Evolutionary conservation across 92 coral and sea anemone genomes (phyloP), one percentile per base, ranked within the genome.

Genomic region (Bergia puertoricense): DNA sequence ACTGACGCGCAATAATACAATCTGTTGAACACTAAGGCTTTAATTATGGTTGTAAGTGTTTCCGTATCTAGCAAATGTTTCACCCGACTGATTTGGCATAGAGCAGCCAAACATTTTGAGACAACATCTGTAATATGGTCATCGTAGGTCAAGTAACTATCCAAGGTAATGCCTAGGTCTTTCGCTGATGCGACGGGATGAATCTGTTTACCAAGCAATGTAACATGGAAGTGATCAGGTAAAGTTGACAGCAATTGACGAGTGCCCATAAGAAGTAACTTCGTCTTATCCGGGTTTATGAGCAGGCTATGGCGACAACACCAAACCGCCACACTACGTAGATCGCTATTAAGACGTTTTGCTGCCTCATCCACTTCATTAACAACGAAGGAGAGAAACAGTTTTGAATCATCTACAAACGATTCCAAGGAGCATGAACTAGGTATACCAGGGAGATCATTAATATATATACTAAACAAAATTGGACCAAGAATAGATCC

Each of bases 81-180:
- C n/a, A 80, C 84, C 38, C 84, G 84, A 80, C 84, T 80, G 62
- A 80, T 80, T 80, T 80, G 84, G 84, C 84, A 46, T 23, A 80
- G 84, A 41, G 84, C 54, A 80, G 84, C 84, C 84, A 80, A 80
- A 45, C 84, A 80, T 80, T 80, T 80, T 80, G 84, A 80, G 66
- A 45, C 56, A 50, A 50, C 56, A 50, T 50, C 56, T 50, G 56
- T 50, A 50, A 50, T 50, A 50, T 50, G 56, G 56, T 50, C 56
- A 50, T 50, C 56, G 56, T 50, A 50, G 56, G 56, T 50, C 56
- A 50, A 50, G 56, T 50, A 50, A 8, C 56, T 50, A 50, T 50
- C 56, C 56, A 50, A 50, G 11, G 56, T 50, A 50, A 50, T 50
- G 56, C 56, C 56, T 50, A 50, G 56, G 56, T 50, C 56, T 50